A percentile compares a stretch with the other conserved stretches of the same genome.
phyloP scores from a whole-genome alignment of 92 coral and sea anemone genomes.

The Palythoa grandiflora region DNA sequence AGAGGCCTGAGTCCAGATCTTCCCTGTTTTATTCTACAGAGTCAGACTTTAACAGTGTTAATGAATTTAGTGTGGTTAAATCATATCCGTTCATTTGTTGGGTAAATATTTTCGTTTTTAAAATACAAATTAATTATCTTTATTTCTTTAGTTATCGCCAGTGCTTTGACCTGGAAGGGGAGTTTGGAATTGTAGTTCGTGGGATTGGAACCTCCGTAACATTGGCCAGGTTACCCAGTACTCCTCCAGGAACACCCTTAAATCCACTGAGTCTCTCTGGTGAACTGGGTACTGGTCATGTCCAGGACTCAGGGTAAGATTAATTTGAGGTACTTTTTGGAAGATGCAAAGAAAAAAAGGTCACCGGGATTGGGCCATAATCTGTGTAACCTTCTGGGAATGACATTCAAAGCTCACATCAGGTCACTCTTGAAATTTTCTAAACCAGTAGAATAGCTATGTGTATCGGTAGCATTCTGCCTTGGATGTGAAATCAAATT shows the following conservation, averaged over 20 bases:
- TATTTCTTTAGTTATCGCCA: constrained; percentile 82
- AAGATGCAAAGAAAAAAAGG: too few species aligned
- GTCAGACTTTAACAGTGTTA: too few species aligned
- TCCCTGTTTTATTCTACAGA: too few species aligned
- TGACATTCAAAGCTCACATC: too few species aligned
- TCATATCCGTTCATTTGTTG: too few species aligned
- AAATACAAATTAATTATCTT: background rate
- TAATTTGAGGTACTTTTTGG: background rate
- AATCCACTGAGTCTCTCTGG: constrained; percentile 83
- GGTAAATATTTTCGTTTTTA: background rate
- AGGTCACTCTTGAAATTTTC: too few species aligned
- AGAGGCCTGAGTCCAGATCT: too few species aligned
- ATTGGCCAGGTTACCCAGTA: constrained; percentile 67
- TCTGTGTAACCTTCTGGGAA: too few species aligned
- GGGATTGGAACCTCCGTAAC: constrained; percentile 97
- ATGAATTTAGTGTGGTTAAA: too few species aligned
- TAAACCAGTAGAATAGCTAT: background rate
- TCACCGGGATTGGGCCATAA: too few species aligned
- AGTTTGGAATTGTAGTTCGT: constrained; percentile 95
- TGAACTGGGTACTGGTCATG: constrained; percentile 68
- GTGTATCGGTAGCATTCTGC: background rate
- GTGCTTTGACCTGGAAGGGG: constrained; percentile 98
- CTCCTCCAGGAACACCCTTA: constrained; percentile 83
- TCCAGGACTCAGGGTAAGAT: constrained; percentile 77
- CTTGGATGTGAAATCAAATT: too few species aligned